A percentile compares a stretch with the other conserved stretches of the same genome.
Evolutionary conservation across 2,797 vertebrate species (phyloP).

Genomic region (Lacerta viridis): DNA sequence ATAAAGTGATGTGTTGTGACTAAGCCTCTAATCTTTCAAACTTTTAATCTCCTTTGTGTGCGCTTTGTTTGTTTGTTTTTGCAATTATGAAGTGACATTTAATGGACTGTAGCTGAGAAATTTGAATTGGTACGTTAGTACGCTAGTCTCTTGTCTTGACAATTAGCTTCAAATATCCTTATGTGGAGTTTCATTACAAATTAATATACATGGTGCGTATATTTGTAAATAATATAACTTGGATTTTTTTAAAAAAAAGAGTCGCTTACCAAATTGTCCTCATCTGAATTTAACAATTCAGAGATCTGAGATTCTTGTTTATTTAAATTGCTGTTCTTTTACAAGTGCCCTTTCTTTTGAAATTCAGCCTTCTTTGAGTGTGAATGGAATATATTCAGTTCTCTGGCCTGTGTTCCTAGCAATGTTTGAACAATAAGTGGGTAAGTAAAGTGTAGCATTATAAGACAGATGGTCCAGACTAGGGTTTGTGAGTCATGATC

Average conservation of each 20-base stretch:
- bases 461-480: neutral
- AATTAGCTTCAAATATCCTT: neutral
- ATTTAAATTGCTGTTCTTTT: neutral
- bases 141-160: neutral
- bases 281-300: neutral
- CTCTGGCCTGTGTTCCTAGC: neutral
- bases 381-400: neutral
- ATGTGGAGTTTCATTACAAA: neutral
- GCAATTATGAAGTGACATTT: constrained; percentile 43
- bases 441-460: neutral
- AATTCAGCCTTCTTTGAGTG: neutral
- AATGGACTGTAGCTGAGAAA: constrained; percentile 7
- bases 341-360: neutral
- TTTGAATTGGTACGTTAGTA: neutral
- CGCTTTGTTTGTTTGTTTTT: constrained; percentile 16
- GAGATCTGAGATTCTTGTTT: no score
- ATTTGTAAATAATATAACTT: neutral
- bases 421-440: neutral
- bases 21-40: constrained; percentile 35
- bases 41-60: constrained; percentile 9
- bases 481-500: neutral
- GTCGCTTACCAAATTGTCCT: neutral
- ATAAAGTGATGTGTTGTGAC: constrained; percentile 29
- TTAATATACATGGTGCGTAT: neutral
- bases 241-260: neutral